Base-by-base conservation (phyloP, 1,140 invertebrate species). In the Drosophila biarmipes region DNA sequence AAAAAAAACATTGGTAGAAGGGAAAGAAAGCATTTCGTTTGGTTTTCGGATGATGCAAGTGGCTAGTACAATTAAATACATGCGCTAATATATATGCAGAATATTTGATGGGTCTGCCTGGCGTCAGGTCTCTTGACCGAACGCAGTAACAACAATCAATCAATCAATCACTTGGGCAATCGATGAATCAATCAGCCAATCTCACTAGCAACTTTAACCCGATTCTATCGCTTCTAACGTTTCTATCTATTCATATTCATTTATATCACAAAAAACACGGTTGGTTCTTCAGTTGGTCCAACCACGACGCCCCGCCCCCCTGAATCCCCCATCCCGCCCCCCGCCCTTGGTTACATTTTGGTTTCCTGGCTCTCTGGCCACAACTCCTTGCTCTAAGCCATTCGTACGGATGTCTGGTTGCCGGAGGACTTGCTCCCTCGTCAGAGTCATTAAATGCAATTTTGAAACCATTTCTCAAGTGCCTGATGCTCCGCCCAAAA, bases 261-360 rank as follows among this genome's bases (percentile, higher is more conserved):
- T 77, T 78, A 86, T 86, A 86, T 86, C 81, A 86, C 81, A 86
- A 86, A 85, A 73, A 46, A 62, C 62, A 59, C 63, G 59, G 73
- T 75, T 86, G 58, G 21, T 43, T 15, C 11, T 62, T 48, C 19
- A 10, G 8, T 17, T 15, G 10, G 2, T 29, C 45, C 24, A 61
- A 38, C 45, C 24, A 29, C 27, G 40, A 10, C 15, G n/a, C 34
- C 42, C 14, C 27, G 19, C 29, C 55, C 21, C 8, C n/a, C n/a
- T 31, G 15, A 5, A 35, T 64, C 19, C 31, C 31, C 31, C 31
- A 2, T 34, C 2, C 4, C 31, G 31, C 31, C 31, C 31, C 4
- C 12, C 12, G 2, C 7, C 15, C n/a, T 7, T 11, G 15, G 40
- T 11, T 42, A 4, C 2, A 24, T 24, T 29, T 52, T 19, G 12